phyloP scores from a whole-genome alignment of 92 coral and sea anemone species.

The Virgularia gustaviana region DNA sequence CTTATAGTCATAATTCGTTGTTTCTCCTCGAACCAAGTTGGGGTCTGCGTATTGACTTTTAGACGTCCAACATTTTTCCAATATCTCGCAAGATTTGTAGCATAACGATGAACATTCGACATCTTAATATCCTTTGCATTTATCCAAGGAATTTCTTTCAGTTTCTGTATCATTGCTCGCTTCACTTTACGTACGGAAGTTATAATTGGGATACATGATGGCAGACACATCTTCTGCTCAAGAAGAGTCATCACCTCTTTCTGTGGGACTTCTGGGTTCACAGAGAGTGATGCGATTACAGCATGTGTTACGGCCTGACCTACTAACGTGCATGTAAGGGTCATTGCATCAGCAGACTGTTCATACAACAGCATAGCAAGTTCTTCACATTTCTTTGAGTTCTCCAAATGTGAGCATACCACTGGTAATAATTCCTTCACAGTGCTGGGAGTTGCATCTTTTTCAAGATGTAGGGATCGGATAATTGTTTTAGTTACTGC shows the following conservation, averaged over 20 bases:
- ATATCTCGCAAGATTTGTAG: conserved; percentile 1
- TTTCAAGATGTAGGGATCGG: not conserved
- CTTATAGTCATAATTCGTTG: not conserved
- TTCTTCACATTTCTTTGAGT: conserved; percentile 28
- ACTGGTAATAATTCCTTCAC: not conserved
- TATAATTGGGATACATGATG: not conserved
- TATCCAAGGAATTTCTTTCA: conserved; percentile 26
- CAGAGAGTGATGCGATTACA: conserved; percentile 20
- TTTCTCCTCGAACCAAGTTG: conserved; percentile 4
- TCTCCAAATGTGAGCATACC: not conserved
- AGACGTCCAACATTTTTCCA: conserved; percentile 5
- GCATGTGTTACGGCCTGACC: conserved; percentile 18
- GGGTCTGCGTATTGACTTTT: not conserved
- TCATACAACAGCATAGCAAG: not conserved
- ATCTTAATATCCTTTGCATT: conserved; percentile 12
- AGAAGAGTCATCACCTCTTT: not conserved
- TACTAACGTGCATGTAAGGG: not conserved
- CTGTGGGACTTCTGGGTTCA: conserved; percentile 10
- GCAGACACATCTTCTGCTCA: conserved; percentile 12
- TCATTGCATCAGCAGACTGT: conserved; percentile 2
- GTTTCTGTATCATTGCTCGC: not conserved
- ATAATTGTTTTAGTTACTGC: not conserved
- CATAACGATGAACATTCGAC: conserved; percentile 16
- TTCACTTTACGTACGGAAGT: conserved; percentile 4
- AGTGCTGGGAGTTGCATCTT: not conserved